Evolutionary conservation across 1,140 invertebrate genomes (phyloP), one percentile per base, ranked within the genome.

Genomic region (Thalassaphorura encarpata): DNA sequence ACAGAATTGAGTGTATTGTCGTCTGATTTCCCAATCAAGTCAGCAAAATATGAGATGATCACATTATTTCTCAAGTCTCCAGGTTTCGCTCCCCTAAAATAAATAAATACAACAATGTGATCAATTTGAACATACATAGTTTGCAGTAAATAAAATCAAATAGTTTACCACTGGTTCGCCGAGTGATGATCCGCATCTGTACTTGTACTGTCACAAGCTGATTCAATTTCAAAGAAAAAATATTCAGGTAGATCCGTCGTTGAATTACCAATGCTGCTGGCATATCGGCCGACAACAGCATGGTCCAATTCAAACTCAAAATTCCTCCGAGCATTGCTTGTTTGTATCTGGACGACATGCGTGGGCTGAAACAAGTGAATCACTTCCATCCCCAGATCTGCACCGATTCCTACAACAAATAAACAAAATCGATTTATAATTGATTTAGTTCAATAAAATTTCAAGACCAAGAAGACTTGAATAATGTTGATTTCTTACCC

Each of bases 301-400:
- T 48, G 21, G 4, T 40, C 19, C 46, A 31, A 50, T 39, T 43
- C 15, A 47, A 19, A 5, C 8, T 45, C 3, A 66, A 54, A 36
- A 52, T 58, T 36, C n/a, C 62, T 62, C 29, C 41, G 21, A 24
- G 11, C 16, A 28, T 36, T 41, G 1, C 52, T 21, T 6, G 66
- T 64, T 11, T 67, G 58, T 3, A 74, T 56, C 59, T 73, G 70
- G 31, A 74, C 51, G 1, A 74, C 61, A 18, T 67, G 53, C 19
- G 58, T 60, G 18, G 71, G 71, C 16, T 62, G 27, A 16, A 68
- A 49, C 5, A 71, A 57, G 41, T 67, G 56, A 6, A 73, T 26
- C 1, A 67, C 62, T 41, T 72, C 68, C 23, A 69, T 55, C 26
- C 70, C 62, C 16, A 74, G 46, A 18, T 63, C 59, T 23, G 72